phyloP scores from a whole-genome alignment of 2,797 vertebrate genomes.

The Pseudocheirus occidentalis region DNA sequence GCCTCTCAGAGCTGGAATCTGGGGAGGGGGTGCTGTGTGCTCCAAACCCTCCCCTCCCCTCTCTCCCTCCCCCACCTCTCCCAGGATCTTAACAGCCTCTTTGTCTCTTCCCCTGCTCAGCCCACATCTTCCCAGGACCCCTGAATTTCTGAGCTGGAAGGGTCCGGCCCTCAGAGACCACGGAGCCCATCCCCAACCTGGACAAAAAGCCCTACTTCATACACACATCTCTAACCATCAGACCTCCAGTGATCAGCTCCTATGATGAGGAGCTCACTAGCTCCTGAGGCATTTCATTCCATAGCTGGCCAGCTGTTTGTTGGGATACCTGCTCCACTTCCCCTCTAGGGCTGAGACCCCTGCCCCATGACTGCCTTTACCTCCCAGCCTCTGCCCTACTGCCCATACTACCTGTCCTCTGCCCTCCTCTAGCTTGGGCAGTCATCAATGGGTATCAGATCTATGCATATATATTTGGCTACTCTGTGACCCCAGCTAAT shows the following conservation, averaged over 20 bases:
- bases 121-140: neutral
- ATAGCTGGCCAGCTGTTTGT: neutral
- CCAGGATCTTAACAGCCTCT: neutral
- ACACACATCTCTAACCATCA: neutral
- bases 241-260: neutral
- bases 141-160: neutral
- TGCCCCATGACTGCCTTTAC: neutral
- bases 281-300: neutral
- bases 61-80: neutral
- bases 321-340: neutral
- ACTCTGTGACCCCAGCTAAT: neutral
- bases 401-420: neutral
- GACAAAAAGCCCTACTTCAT: neutral
- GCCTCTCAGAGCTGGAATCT: neutral
- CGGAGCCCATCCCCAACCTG: neutral
- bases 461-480: neutral
- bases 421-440: neutral
- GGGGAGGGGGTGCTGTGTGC: neutral
- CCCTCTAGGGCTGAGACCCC: neutral
- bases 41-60: neutral
- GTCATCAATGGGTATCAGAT: too few species aligned
- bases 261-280: neutral
- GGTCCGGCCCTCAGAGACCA: neutral
- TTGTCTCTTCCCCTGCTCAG: neutral
- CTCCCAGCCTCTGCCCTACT: neutral